A percentile compares a stretch with the other conserved stretches of the same genome.
Evolutionary conservation across 2,797 vertebrate genomes (phyloP).

Genomic region (Premnoplex brunnescens): DNA sequence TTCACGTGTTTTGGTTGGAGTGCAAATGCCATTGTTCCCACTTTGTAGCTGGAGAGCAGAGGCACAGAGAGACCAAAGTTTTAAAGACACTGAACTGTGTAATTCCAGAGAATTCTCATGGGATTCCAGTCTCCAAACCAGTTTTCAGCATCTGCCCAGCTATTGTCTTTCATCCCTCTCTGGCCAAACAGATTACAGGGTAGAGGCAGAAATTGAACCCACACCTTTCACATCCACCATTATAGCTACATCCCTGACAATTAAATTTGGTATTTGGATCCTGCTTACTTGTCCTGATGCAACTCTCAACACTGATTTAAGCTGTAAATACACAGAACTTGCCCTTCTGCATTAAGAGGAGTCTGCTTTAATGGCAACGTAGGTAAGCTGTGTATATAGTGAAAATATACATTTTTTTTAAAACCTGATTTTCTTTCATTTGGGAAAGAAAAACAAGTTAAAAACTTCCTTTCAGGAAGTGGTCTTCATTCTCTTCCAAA

Average conservation of each 20-base stretch:
- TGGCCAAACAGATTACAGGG: neutral
- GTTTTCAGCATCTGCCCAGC: neutral
- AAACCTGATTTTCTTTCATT: neutral
- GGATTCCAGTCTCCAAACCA: neutral
- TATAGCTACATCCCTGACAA: neutral
- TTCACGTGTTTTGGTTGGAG: neutral
- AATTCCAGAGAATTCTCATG: neutral
- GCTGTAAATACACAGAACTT: neutral
- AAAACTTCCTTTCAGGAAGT: neutral
- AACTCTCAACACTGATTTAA: neutral
- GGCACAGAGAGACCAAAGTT: neutral
- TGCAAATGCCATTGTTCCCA: neutral
- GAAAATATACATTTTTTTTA: neutral
- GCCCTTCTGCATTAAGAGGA: neutral
- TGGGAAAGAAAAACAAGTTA: neutral
- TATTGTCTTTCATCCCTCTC: neutral
- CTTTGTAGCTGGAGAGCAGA: neutral
- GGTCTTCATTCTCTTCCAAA: neutral
- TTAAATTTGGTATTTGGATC: neutral
- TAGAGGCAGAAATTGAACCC: neutral
- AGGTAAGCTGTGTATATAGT: neutral
- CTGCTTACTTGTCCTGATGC: neutral
- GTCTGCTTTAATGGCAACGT: neutral
- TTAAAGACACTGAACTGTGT: neutral
- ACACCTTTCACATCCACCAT: neutral